Evolutionary conservation across 2,797 vertebrate species (phyloP).

Genomic region (Oreortyx pictus): DNA sequence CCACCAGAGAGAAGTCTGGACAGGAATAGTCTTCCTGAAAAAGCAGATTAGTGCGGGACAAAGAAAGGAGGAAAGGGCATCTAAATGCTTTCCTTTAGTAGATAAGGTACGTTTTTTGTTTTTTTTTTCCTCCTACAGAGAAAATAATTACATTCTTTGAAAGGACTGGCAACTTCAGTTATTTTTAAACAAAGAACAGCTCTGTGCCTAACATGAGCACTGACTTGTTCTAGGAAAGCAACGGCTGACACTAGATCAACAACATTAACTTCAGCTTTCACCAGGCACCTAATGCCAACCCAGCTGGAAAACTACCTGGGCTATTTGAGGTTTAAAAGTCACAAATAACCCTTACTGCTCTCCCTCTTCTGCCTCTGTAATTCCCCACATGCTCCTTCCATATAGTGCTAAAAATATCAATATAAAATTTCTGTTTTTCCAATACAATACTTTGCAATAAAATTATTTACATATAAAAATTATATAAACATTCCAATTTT

Average conservation of each 20-base stretch:
- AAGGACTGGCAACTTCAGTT: conserved; percentile 45
- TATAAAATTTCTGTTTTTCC: not conserved
- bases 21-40: conserved; percentile 13
- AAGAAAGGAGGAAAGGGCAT: conserved; percentile 47
- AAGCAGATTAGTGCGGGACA: conserved; percentile 28
- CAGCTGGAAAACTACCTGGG: not conserved
- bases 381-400: not conserved
- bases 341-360: not conserved
- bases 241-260: not conserved
- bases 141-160: conserved; percentile 57
- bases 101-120: conserved; percentile 38
- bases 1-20: not conserved
- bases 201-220: conserved; percentile 52
- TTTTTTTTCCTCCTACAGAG: not conserved
- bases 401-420: not conserved
- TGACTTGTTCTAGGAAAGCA: conserved; percentile 14
- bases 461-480: not conserved
- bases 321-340: not conserved
- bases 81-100: conserved; percentile 38
- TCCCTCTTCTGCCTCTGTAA: not conserved
- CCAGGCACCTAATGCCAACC: not conserved
- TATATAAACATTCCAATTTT: not conserved
- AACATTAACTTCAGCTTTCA: conserved; percentile 11
- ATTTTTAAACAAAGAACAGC: conserved; percentile 68
- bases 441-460: not conserved